phyloP scores from a whole-genome alignment of 2,888 invertebrate species.

The Horisme vitalbata region DNA sequence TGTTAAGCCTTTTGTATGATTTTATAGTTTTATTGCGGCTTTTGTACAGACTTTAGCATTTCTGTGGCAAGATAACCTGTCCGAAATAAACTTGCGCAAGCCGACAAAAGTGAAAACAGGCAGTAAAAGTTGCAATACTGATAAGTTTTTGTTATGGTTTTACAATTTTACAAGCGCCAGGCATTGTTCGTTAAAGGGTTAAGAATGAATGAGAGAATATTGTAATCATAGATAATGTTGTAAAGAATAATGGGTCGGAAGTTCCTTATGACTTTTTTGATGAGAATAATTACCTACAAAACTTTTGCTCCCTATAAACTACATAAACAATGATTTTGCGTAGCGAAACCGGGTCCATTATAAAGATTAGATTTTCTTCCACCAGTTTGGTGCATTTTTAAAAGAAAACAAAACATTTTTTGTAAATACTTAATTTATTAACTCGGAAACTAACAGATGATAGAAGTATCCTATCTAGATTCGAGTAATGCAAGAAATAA shows the following conservation, averaged over 20 bases:
- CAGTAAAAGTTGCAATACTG: slow-evolving; percentile 62
- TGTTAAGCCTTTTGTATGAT: slow-evolving; percentile 70
- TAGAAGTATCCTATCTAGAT: slow-evolving; percentile 81
- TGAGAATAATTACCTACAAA: too few relatives aligned
- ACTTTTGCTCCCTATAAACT: too few relatives aligned
- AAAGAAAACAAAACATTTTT: slow-evolving; percentile 58
- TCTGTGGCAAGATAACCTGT: slow-evolving; percentile 30
- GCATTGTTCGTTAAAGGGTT: slow-evolving; percentile 42
- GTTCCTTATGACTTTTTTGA: not conserved
- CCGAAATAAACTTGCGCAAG: slow-evolving; percentile 58
- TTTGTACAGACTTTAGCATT: slow-evolving; percentile 23
- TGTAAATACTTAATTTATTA: slow-evolving; percentile 82
- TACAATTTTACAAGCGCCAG: slow-evolving; percentile 41
- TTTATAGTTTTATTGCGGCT: slow-evolving; percentile 38
- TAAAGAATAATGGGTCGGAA: slow-evolving; percentile 3
- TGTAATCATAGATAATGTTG: slow-evolving; percentile 13
- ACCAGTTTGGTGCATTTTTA: not conserved
- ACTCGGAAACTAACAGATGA: slow-evolving; percentile 82
- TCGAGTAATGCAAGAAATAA: slow-evolving; percentile 72
- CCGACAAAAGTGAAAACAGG: slow-evolving; percentile 76
- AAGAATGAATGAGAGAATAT: slow-evolving; percentile 22
- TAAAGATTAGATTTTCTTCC: too few relatives aligned
- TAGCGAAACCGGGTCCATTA: too few relatives aligned
- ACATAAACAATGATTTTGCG: too few relatives aligned
- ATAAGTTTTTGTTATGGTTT: slow-evolving; percentile 40